phyloP scores from a whole-genome alignment of 2,113 vertebrate species.

The Gulo gulo region DNA sequence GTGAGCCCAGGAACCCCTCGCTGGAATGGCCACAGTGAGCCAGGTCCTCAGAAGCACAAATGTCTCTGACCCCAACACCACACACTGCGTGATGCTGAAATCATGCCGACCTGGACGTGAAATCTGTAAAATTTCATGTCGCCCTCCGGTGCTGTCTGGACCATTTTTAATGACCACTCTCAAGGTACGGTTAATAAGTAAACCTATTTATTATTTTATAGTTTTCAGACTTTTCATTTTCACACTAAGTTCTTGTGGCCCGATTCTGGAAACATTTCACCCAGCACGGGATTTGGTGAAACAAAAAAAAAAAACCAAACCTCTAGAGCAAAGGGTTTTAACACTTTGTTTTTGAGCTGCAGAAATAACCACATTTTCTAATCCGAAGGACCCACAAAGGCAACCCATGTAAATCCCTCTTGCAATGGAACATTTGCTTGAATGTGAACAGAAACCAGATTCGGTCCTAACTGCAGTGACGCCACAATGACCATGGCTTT shows the following conservation, averaged over 20 bases:
- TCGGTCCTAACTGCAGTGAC: accelerated
- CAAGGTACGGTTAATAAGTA: not conserved
- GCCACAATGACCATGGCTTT: accelerated
- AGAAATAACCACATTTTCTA: not conserved
- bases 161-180: not conserved
- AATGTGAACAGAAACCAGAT: not conserved
- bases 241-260: not conserved
- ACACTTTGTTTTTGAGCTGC: not conserved
- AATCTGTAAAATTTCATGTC: not conserved
- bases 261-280: not conserved
- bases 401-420: not conserved
- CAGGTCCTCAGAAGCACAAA: conserved; percentile 19
- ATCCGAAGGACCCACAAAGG: not conserved
- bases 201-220: not conserved
- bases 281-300: not conserved
- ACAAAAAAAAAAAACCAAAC: not conserved
- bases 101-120: not conserved
- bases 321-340: not conserved
- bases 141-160: not conserved
- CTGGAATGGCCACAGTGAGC: not conserved
- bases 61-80: not conserved
- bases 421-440: not conserved
- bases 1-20: not conserved
- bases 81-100: not conserved
- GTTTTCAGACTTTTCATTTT: not conserved